These are phyloP conservation scores for Trialeurodes vaporariorum DNA, from an alignment of 1,140 invertebrate genomes.

Conservation along the genomic window DNA sequence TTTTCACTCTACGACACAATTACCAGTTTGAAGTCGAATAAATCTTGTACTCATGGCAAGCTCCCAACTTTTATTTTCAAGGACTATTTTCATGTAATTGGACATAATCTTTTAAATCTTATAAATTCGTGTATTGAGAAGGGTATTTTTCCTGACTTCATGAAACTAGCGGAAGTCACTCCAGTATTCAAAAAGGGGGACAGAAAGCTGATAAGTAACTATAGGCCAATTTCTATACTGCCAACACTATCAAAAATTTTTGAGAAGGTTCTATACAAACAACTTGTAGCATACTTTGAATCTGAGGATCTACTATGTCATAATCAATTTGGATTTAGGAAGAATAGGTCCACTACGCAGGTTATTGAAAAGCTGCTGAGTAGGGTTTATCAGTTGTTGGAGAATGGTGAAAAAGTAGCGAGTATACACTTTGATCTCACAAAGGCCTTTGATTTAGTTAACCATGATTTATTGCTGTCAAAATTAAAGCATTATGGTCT, in stretches of 20 bases:
- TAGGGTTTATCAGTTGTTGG: not conserved
- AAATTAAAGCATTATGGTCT: not conserved
- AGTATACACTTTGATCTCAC: not conserved
- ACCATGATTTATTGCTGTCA: not conserved
- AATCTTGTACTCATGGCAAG: not conserved
- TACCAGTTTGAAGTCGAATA: not conserved
- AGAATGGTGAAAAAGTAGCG: not conserved
- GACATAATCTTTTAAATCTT: not conserved
- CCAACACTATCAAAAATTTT: constrained; percentile 3
- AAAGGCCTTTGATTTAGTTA: not conserved
- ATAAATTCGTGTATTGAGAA: not conserved
- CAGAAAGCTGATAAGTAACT: not conserved
- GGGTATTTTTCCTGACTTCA: not conserved
- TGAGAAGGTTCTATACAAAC: not conserved
- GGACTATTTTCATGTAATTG: not conserved
- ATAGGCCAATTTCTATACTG: constrained; percentile 5
- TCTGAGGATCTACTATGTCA: not conserved
- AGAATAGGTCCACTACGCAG: not conserved
- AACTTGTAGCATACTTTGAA: not conserved
- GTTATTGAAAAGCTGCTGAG: not conserved
- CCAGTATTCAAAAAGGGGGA: not conserved
- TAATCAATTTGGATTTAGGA: not conserved
- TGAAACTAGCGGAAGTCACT: not conserved
- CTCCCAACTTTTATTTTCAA: not conserved
- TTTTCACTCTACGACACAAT: not conserved